Percentiles rank a stretch among this genome's conserved stretches.
Evolutionary conservation across 2,797 vertebrate species (phyloP).

Genomic region (Threskiornis aethiopicus): DNA sequence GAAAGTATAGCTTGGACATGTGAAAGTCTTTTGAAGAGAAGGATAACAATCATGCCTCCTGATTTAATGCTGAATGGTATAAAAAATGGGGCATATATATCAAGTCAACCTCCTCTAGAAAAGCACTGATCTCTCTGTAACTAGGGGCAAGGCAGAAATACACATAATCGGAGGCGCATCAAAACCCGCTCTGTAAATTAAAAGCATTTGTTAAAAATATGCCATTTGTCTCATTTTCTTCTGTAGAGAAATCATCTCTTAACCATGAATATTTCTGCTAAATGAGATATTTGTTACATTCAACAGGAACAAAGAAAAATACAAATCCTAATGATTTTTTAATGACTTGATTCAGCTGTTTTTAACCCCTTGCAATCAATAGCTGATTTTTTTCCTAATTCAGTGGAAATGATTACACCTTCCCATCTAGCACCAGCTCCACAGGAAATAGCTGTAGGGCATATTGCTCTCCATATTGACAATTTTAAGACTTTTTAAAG

Average conservation of each 20-base stretch:
- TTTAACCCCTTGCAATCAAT: conserved; percentile 29
- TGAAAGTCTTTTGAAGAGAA: background rate
- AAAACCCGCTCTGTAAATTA: background rate
- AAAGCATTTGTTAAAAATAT: background rate
- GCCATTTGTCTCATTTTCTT: conserved; percentile 2
- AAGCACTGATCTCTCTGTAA: background rate
- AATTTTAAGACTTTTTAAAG: background rate
- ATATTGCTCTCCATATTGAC: background rate
- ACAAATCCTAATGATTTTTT: background rate
- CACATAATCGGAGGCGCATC: background rate
- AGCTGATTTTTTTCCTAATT: background rate
- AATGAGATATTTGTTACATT: background rate
- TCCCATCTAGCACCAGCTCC: background rate
- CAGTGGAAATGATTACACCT: background rate
- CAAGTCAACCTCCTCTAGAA: background rate
- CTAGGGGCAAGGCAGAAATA: background rate
- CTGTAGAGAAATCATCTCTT: background rate
- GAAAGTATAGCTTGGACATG: background rate
- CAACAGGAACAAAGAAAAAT: conserved; percentile 15
- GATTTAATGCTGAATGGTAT: background rate
- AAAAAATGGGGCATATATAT: background rate
- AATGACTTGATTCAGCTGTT: background rate
- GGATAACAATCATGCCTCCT: background rate
- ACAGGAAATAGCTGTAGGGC: background rate
- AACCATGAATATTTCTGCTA: background rate